These are phyloP conservation scores for Barbus barbus DNA, from an alignment of 2,113 vertebrate genomes.

Conservation along the genomic window DNA sequence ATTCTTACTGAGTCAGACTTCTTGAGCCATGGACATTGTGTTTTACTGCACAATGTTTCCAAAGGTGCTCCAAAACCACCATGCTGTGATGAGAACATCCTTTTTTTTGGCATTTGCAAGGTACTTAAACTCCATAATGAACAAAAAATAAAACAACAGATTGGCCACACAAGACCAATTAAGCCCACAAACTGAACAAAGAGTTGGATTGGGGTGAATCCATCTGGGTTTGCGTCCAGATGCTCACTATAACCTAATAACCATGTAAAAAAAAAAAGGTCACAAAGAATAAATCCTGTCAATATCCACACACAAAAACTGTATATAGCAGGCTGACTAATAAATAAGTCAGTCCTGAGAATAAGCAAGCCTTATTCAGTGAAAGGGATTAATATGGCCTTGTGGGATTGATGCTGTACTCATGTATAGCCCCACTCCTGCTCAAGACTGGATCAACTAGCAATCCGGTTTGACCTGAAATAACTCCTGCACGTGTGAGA, in stretches of 20 bases:
- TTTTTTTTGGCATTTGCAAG: no score
- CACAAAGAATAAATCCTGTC: background rate
- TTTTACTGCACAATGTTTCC: background rate
- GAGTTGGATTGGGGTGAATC: conserved; percentile 2
- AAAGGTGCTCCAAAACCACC: background rate
- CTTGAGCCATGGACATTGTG: background rate
- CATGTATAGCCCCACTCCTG: background rate
- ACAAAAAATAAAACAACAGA: no score
- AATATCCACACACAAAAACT: background rate
- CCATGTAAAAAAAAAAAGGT: background rate
- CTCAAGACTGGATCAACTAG: background rate
- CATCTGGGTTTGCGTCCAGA: conserved; percentile 17
- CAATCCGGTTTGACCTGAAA: conserved; percentile 9
- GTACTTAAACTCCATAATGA: background rate
- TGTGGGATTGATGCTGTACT: background rate
- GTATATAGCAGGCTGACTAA: background rate
- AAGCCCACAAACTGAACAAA: conserved; percentile 13
- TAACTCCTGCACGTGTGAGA: conserved; percentile 24
- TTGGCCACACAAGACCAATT: background rate
- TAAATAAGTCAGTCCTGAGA: background rate
- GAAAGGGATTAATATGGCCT: conserved; percentile 21
- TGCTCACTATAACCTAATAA: background rate
- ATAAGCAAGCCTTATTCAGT: background rate
- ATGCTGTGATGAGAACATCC: background rate
- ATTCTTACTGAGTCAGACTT: background rate